Conservation (phyloP, 2,113 vertebrate genomes). For the Sinocyclocheilus maitianheensis region DNA sequence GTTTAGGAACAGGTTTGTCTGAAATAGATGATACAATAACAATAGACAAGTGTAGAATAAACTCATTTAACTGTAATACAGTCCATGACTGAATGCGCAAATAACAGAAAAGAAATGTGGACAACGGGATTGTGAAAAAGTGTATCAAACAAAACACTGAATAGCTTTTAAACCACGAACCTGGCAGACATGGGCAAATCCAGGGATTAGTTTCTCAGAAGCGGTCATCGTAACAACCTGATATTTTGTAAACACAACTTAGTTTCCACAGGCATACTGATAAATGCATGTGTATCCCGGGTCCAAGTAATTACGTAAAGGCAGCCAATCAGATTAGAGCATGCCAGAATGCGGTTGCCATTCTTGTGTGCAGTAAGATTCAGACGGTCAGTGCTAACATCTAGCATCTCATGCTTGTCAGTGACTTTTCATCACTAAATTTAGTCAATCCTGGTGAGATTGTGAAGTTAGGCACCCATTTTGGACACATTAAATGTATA, state of each 20-base stretch:
- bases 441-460: not conserved
- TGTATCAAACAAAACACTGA: not conserved
- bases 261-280: not conserved
- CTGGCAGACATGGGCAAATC: constrained; percentile 5
- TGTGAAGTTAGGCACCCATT: not conserved
- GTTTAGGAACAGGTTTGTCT: not conserved
- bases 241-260: constrained; percentile 14
- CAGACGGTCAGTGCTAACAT: not conserved
- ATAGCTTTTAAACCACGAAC: not conserved
- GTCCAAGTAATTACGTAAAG: not conserved
- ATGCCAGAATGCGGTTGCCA: not conserved
- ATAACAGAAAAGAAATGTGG: not conserved
- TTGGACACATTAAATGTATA: too few relatives aligned
- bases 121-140: not conserved
- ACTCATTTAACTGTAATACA: not conserved
- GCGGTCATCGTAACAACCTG: constrained; percentile 3
- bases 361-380: not conserved
- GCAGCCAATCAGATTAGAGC: constrained; percentile 15
- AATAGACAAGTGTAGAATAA: not conserved
- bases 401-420: not conserved
- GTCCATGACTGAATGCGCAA: not conserved
- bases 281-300: not conserved
- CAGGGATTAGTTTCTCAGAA: constrained; percentile 5
- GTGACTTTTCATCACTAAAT: not conserved
- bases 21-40: not conserved